A percentile compares a stretch with the other conserved stretches of the same genome.
Conservation (phyloP, 1,140 invertebrate genomes). For the Drosophila mojavensis region DNA sequence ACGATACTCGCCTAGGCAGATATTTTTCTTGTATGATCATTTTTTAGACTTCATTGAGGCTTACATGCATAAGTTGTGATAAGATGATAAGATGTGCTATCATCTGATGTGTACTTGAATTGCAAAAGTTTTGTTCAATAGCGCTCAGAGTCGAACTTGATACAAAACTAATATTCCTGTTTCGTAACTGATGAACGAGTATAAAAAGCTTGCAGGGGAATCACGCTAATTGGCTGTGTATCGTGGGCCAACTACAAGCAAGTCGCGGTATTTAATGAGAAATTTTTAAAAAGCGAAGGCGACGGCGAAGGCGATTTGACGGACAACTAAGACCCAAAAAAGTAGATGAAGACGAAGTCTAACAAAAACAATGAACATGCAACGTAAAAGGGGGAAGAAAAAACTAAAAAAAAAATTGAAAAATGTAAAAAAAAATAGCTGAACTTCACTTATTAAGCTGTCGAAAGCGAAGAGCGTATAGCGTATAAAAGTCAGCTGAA, state of each 20-base stretch:
- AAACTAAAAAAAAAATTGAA: background rate
- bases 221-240: slow-evolving; percentile 76
- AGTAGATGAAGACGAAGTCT: slow-evolving; percentile 52
- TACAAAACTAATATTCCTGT: background rate
- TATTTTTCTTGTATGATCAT: too few relatives aligned
- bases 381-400: slow-evolving; percentile 44
- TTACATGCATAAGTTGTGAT: too few relatives aligned
- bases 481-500: slow-evolving; percentile 69
- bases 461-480: slow-evolving; percentile 62
- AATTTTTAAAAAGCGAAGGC: slow-evolving; percentile 54
- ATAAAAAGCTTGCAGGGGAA: slow-evolving; percentile 44
- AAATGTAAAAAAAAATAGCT: slow-evolving; percentile 17
- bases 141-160: background rate
- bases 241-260: slow-evolving; percentile 70
- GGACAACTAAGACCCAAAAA: slow-evolving; percentile 33
- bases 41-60: too few relatives aligned
- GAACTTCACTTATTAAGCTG: slow-evolving; percentile 76
- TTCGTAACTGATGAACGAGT: background rate
- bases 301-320: slow-evolving; percentile 48
- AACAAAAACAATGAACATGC: slow-evolving; percentile 80
- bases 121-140: too few relatives aligned
- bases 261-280: slow-evolving; percentile 75
- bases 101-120: too few relatives aligned
- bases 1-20: background rate
- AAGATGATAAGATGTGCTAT: too few relatives aligned